phyloP scores from a whole-genome alignment of 2,113 vertebrate species.

The Tor tambroides region DNA sequence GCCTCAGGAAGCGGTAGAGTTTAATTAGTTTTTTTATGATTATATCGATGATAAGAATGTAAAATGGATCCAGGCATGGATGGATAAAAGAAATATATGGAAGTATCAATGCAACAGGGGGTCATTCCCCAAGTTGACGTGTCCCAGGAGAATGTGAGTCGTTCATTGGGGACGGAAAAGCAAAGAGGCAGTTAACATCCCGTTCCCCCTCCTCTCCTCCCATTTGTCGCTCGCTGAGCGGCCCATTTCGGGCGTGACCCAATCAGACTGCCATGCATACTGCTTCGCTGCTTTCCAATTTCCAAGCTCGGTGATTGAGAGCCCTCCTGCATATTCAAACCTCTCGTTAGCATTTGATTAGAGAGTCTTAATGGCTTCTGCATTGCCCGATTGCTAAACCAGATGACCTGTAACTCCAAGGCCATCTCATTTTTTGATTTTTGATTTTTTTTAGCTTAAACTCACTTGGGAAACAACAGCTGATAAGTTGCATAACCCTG shows the following conservation, averaged over 20 bases:
- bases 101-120: slow-evolving; percentile 25
- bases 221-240: slow-evolving; percentile 20
- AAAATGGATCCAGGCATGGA: slow-evolving; percentile 25
- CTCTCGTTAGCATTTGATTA: slow-evolving; percentile 53
- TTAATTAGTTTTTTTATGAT: slow-evolving; percentile 53
- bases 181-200: slow-evolving; percentile 57
- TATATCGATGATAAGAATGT: slow-evolving; percentile 21
- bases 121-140: slow-evolving; percentile 15
- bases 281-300: slow-evolving; percentile 60
- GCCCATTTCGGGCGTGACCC: slow-evolving; percentile 25
- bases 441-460: neutral
- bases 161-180: slow-evolving; percentile 43
- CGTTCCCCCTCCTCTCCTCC: slow-evolving; percentile 12
- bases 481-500: neutral
- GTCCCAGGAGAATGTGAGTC: neutral
- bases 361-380: neutral
- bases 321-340: slow-evolving; percentile 52
- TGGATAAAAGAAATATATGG: neutral
- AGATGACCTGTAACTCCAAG: neutral
- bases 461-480: neutral
- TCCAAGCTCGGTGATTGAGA: slow-evolving; percentile 46
- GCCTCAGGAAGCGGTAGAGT: slow-evolving; percentile 22
- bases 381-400: slow-evolving; percentile 1
- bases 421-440: neutral
- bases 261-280: slow-evolving; percentile 40